Percentiles rank a stretch among this genome's conserved stretches.
Conservation (phyloP, 2,113 vertebrate genomes). For the Smithornis capensis region DNA sequence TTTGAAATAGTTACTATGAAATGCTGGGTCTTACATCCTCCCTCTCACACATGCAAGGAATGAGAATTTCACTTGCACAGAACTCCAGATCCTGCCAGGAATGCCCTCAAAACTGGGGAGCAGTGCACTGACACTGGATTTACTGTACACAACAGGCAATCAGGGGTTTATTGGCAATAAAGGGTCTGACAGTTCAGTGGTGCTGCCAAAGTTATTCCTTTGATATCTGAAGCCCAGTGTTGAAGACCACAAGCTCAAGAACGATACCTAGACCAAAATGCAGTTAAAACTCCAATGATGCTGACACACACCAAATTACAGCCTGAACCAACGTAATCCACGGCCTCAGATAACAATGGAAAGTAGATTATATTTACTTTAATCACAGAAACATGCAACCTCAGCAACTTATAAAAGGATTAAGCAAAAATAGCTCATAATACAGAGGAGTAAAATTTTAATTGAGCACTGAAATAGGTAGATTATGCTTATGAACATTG, state of each 20-base stretch:
- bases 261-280: neutral
- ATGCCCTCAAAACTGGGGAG: neutral
- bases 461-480: neutral
- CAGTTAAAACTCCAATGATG: neutral
- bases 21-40: neutral
- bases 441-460: neutral
- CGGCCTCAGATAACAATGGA: neutral
- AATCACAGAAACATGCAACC: constrained; percentile 13
- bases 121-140: neutral
- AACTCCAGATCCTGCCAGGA: neutral
- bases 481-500: neutral
- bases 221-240: neutral
- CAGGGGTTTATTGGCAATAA: constrained; percentile 37
- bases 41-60: neutral
- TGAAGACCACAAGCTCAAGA: neutral
- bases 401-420: constrained; percentile 27
- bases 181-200: neutral
- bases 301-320: neutral
- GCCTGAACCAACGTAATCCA: neutral
- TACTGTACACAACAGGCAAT: neutral
- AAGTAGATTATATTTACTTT: constrained; percentile 55
- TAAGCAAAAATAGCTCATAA: neutral
- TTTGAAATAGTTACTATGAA: neutral
- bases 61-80: neutral
- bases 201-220: constrained; percentile 13